These are phyloP conservation scores for Neotragus moschatus DNA, from an alignment of 2,113 vertebrate species.

Conservation along the genomic window DNA sequence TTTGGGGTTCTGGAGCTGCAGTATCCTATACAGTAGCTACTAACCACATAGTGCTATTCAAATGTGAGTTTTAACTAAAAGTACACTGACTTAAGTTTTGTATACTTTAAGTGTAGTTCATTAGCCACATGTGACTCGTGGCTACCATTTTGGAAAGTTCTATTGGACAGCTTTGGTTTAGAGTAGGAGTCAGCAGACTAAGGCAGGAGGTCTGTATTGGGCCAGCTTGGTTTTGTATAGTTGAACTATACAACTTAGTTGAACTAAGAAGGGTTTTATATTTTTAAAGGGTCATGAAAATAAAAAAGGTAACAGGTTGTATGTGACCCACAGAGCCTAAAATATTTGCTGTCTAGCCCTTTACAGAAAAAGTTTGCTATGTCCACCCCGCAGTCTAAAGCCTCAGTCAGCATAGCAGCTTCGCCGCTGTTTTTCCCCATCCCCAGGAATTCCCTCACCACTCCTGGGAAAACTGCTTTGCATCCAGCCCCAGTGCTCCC, in stretches of 20 bases:
- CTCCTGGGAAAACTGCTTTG: conserved; percentile 52
- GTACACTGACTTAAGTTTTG: neutral
- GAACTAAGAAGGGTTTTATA: neutral
- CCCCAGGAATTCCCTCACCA: neutral
- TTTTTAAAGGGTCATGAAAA: neutral
- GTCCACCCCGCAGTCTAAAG: neutral
- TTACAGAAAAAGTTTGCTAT: neutral
- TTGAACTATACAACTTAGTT: conserved; percentile 4
- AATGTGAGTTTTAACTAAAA: conserved; percentile 7
- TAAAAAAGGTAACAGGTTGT: neutral
- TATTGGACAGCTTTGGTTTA: neutral
- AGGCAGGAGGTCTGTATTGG: neutral
- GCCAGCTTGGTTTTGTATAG: neutral
- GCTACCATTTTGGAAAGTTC: neutral
- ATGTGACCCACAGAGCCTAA: neutral
- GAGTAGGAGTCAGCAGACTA: neutral
- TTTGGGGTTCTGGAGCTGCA: neutral
- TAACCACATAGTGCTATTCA: neutral
- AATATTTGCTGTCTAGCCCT: neutral
- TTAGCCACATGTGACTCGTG: neutral
- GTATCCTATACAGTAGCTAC: neutral
- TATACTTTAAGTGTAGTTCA: neutral
- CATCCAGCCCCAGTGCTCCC: neutral
- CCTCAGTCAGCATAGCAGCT: neutral
- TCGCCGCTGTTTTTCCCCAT: neutral